Base-by-base conservation (phyloP, 2,888 invertebrate genomes). In the Liodrosophila aerea region DNA sequence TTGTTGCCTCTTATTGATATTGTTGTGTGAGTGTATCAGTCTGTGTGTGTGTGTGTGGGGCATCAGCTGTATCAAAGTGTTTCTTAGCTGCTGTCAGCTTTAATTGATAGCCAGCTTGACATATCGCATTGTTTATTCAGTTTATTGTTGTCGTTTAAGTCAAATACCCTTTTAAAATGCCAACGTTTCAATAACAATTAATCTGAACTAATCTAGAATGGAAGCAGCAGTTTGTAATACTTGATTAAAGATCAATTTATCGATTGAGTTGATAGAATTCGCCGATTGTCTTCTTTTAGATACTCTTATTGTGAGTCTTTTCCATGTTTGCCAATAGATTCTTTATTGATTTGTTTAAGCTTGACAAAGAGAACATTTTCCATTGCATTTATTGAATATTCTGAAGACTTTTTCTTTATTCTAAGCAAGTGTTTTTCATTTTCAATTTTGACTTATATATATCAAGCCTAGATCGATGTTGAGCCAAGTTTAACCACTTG, bases 11-110 rank as follows among this genome's bases (percentile, higher is more conserved):
- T 45, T 3, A 22, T 36, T 46, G 7, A 31, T 66, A 18, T 33
- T 61, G 9, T 40, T 50, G 39, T 59, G 0, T 15, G 22, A 7
- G 18, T 31, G 36, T 56, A 66, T 45, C 53, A 64, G 30, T 54
- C 64, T 54, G 49, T 58, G 43, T 43, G 33, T 31, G 44, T 34
- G 22, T 5, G 22, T 22, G 22, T 41, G 27, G 45, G 64, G 75
- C 82, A 65, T 80, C 76, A 78, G 82, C 73, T 78, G 76, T 51
- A 57, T 36, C 45, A 13, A 64, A 67, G 60, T 61, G 59, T 22
- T 34, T 33, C 30, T 43, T 44, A 39, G 57, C 44, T 22, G 22
- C 5, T 22, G 22, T 22, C 56, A 65, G 65, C 54, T 52, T 61
- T 22, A 41, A 27, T 51, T 47, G 45, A 64, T 39, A 47, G 43